These are phyloP conservation scores for Drosophila biarmipes DNA, from an alignment of 1,140 invertebrate genomes.

Conservation along the genomic window DNA sequence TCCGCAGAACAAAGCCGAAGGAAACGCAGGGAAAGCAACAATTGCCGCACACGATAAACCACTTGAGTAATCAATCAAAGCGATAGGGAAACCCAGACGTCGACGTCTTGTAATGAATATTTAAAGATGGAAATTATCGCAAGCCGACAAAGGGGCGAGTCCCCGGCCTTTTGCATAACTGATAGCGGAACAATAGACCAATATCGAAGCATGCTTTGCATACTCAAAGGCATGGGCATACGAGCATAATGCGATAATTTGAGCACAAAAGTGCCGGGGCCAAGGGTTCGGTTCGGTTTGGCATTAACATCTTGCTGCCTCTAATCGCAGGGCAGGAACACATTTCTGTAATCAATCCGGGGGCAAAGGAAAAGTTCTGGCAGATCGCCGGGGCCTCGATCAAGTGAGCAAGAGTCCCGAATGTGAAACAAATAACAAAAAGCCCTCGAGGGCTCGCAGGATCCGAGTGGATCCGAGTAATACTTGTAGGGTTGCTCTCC, in stretches of 20 bases:
- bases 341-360: conserved; percentile 69
- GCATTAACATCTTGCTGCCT: conserved; percentile 30
- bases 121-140: conserved; percentile 80
- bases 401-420: conserved; percentile 71
- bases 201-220: conserved; percentile 62
- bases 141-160: conserved; percentile 42
- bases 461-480: conserved; percentile 6
- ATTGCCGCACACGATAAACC: conserved; percentile 72
- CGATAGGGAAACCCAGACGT: conserved; percentile 59
- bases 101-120: conserved; percentile 77
- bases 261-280: conserved; percentile 67
- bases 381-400: conserved; percentile 39
- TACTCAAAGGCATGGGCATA: conserved; percentile 22
- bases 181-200: conserved; percentile 78
- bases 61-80: conserved; percentile 82
- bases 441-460: conserved; percentile 35
- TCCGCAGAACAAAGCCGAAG: conserved; percentile 48
- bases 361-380: conserved; percentile 11
- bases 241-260: conserved; percentile 67
- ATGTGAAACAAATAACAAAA: conserved; percentile 80
- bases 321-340: conserved; percentile 51
- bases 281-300: conserved; percentile 17
- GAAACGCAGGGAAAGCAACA: conserved; percentile 52
- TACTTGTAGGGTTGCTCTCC: conserved; percentile 22
- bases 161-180: conserved; percentile 74